phyloP scores from a whole-genome alignment of 1,140 invertebrate species.

The Odontomachus brunneus region DNA sequence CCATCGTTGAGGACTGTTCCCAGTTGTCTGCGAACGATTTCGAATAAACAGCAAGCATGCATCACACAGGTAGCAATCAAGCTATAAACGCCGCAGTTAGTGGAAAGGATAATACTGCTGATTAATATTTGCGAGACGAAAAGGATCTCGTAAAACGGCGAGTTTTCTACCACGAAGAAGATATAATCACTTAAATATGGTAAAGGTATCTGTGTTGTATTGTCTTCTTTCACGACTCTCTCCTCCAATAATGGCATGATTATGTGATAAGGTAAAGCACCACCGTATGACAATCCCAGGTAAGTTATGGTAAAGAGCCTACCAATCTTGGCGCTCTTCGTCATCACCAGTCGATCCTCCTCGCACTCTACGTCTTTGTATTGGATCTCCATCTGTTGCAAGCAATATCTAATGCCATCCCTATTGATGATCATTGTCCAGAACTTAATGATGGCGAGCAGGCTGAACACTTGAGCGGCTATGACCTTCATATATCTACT shows the following conservation, averaged over 20 bases:
- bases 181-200: conserved; percentile 81
- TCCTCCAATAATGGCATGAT: conserved; percentile 79
- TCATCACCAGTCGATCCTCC: conserved; percentile 77
- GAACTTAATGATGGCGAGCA: conserved; percentile 80
- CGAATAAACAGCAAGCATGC: conserved; percentile 79
- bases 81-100: conserved; percentile 81
- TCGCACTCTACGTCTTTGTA: conserved; percentile 74
- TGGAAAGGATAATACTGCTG: conserved; percentile 79
- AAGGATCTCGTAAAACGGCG: conserved; percentile 78
- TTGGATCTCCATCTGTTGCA: conserved; percentile 77
- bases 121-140: conserved; percentile 81
- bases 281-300: conserved; percentile 78
- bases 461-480: conserved; percentile 79
- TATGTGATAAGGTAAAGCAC: conserved; percentile 81
- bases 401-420: conserved; percentile 73
- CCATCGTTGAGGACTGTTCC: conserved; percentile 54
- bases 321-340: conserved; percentile 78
- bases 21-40: conserved; percentile 75
- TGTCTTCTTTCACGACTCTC: conserved; percentile 75
- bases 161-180: conserved; percentile 78
- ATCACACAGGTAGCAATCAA: conserved; percentile 78
- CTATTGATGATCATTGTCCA: conserved; percentile 80
- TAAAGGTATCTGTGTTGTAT: conserved; percentile 80
- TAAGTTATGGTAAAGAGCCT: conserved; percentile 78
- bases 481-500: conserved; percentile 81